A percentile compares a stretch with the other conserved stretches of the same genome.
Conservation (phyloP, 1,140 invertebrate genomes). For the Sycobia sp. region DNA sequence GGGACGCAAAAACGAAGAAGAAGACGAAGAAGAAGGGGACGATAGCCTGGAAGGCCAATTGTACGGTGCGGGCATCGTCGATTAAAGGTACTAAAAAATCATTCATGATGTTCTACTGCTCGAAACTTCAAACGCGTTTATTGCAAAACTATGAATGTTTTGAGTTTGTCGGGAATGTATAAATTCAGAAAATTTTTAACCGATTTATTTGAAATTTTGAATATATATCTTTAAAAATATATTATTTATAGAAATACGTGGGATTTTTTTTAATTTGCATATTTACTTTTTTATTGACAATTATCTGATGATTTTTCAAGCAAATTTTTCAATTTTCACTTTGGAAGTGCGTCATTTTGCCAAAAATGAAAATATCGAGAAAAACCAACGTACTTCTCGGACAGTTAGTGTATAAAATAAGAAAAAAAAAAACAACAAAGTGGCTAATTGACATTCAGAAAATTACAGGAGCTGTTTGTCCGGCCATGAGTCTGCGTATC, state of each 20-base stretch:
- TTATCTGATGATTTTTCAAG: background rate
- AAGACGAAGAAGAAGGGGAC: too few relatives aligned
- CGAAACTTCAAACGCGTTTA: slow-evolving; percentile 25
- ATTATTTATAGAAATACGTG: background rate
- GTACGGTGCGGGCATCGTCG: background rate
- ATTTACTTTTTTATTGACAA: background rate
- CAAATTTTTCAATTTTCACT: background rate
- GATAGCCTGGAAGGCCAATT: background rate
- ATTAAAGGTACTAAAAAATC: slow-evolving; percentile 24
- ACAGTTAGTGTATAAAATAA: too few relatives aligned
- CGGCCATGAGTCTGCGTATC: background rate
- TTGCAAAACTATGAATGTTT: too few relatives aligned
- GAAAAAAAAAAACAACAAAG: too few relatives aligned
- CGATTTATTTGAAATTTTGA: slow-evolving; percentile 7
- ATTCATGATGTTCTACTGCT: slow-evolving; percentile 22
- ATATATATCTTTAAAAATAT: slow-evolving; percentile 2
- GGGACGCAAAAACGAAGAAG: too few relatives aligned
- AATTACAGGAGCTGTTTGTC: slow-evolving; percentile 1
- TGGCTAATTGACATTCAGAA: background rate
- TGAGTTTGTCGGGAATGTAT: background rate
- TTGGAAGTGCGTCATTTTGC: background rate
- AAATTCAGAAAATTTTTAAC: slow-evolving; percentile 15
- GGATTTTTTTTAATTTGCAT: slow-evolving; percentile 2
- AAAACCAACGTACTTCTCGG: too few relatives aligned
- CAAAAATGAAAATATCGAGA: background rate